Percentiles rank a stretch among this genome's conserved stretches.
Evolutionary conservation across 1,140 invertebrate species (phyloP).

Genomic region (Nephila pilipes): DNA sequence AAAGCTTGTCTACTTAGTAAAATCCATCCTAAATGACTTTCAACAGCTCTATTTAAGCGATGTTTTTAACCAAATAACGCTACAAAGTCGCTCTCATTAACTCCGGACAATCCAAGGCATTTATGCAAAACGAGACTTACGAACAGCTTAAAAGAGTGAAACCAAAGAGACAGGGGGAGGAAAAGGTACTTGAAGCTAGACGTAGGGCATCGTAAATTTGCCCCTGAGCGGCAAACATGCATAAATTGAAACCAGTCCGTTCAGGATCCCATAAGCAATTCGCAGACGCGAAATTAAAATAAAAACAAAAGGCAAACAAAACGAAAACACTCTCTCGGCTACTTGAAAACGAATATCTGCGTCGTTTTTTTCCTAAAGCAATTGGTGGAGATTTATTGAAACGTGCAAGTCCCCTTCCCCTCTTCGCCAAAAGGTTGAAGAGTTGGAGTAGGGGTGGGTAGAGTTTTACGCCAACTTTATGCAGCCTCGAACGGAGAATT

Average conservation of each 20-base stretch:
- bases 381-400: conserved; percentile 75
- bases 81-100: neutral
- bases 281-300: conserved; percentile 47
- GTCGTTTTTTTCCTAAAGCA: conserved; percentile 39
- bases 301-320: conserved; percentile 60
- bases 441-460: neutral
- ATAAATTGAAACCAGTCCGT: conserved; percentile 61
- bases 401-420: conserved; percentile 64
- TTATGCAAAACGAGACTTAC: neutral
- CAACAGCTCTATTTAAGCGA: conserved; percentile 33
- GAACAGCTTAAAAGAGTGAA: neutral
- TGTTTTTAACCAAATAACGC: neutral
- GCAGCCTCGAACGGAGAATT: conserved; percentile 68
- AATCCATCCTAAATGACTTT: neutral
- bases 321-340: conserved; percentile 58
- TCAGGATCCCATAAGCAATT: conserved; percentile 66
- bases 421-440: neutral
- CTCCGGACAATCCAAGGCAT: neutral
- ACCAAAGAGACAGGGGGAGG: neutral
- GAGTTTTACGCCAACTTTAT: conserved; percentile 66
- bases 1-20: neutral
- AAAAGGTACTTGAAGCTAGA: neutral
- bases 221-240: conserved; percentile 21
- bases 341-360: conserved; percentile 51
- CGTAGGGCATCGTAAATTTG: conserved; percentile 11